These are phyloP conservation scores for Lemur catta DNA, from an alignment of 2,797 vertebrate species.

Conservation along the genomic window DNA sequence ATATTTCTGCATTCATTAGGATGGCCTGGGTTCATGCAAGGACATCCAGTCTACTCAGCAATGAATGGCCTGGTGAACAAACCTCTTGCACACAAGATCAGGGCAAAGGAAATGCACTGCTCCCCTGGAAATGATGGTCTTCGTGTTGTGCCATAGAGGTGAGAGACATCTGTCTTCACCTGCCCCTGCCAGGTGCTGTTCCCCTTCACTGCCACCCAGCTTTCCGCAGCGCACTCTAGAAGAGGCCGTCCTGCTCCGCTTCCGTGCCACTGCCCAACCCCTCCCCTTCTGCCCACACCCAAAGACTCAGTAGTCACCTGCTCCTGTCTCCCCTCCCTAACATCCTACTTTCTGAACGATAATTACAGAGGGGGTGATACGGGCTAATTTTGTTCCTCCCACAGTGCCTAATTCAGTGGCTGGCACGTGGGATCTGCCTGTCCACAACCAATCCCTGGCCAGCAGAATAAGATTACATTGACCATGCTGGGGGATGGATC, in stretches of 20 bases:
- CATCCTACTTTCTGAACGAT: not conserved
- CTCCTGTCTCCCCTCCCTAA: not conserved
- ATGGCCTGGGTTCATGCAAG: not conserved
- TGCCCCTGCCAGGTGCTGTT: not conserved
- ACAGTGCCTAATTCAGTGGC: no score
- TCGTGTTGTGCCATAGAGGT: no score
- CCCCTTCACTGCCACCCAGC: not conserved
- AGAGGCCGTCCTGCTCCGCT: no score
- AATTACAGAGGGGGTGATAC: not conserved
- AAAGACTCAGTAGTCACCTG: not conserved
- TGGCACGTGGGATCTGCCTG: not conserved
- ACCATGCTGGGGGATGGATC: not conserved
- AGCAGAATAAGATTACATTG: not conserved
- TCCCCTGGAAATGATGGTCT: not conserved
- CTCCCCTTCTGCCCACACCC: no score
- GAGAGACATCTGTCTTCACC: no score
- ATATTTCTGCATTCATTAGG: constrained; percentile 38
- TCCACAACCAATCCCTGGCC: not conserved
- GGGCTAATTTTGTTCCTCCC: not conserved
- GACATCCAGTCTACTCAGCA: not conserved
- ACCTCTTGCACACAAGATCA: not conserved
- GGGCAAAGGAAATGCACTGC: not conserved
- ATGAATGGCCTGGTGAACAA: not conserved
- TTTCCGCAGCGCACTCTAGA: fast-evolving
- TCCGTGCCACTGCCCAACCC: not conserved